Evolutionary conservation across 2,888 invertebrate genomes (phyloP), one percentile per base, ranked within the genome.

Genomic region (Agrochola litura): DNA sequence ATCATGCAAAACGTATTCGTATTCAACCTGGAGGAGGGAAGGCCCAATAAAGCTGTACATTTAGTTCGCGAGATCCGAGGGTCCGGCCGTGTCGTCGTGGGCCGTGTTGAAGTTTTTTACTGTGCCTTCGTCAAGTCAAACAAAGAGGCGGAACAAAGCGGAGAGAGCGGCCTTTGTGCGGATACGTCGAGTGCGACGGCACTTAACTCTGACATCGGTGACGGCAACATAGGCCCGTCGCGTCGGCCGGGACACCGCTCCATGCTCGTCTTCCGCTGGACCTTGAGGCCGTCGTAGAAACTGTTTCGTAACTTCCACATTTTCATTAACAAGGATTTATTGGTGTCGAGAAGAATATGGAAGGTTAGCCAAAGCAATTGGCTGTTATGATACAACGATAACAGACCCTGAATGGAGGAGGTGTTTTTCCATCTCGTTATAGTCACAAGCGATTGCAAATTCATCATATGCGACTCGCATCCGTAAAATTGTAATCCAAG

Each of bases 111-210:
- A 92, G 92, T 93, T 95, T 95, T 95, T 95, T 92, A 89, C 89
- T 90, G 89, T 90, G 91, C 92, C 93, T 93, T 91, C 93, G 92
- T 94, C 93, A 93, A 94, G 92, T 91, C 94, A 94, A 94, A 96
- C 96, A 96, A 96, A 95, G 95, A 95, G 92, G 94, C 94, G 94
- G 94, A 95, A 96, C 96, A 96, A 96, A 95, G 95, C 94, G 91
- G 94, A 93, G 95, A 96, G 95, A 95, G 94, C 93, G 90, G 95
- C 93, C 94, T 95, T 96, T 96, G 95, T 95, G 92, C 90, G 92
- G 93, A 92, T 92, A 94, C 91, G 93, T 92, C 86, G 92, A 94
- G 94, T 91, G 92, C 93, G 92, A 91, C 92, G 92, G 90, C 95
- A 96, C 95, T 96, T 95, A 94, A 91, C 94, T 94, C 92, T 93